Conservation (phyloP, 2,797 vertebrate genomes). For the Falco columbarius region DNA sequence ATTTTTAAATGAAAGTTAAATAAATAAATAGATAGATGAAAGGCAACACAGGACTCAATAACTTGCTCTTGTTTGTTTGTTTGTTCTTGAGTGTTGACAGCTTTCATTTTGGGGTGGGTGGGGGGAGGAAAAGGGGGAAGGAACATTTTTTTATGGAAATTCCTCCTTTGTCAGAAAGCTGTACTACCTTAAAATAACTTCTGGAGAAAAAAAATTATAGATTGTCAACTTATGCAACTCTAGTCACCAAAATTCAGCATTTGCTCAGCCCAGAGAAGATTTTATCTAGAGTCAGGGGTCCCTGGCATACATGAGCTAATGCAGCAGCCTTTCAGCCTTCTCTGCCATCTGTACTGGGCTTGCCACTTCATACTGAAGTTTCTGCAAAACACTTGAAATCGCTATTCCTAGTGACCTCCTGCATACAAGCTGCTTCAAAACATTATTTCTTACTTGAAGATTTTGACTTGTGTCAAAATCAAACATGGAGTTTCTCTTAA, state of each 20-base stretch:
- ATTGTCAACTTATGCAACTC: not conserved
- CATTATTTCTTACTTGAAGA: not conserved
- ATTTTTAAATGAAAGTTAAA: conserved; percentile 18
- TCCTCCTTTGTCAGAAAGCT: not conserved
- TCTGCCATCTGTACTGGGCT: not conserved
- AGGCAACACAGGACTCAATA: not conserved
- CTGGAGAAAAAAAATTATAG: not conserved
- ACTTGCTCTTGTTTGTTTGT: not conserved
- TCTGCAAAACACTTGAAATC: not conserved
- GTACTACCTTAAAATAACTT: not conserved
- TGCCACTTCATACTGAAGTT: not conserved
- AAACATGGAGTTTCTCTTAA: not conserved
- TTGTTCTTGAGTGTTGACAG: not conserved
- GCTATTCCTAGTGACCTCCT: not conserved
- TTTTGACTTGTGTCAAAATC: not conserved
- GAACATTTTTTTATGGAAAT: not conserved
- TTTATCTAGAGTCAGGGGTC: not conserved
- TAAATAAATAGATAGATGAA: conserved; percentile 25
- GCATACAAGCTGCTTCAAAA: not conserved
- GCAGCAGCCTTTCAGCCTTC: not conserved
- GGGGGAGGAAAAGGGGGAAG: not conserved
- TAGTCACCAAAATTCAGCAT: not conserved
- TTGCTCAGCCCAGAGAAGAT: not conserved
- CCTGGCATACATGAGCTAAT: not conserved
- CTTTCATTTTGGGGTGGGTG: not conserved